These are phyloP conservation scores for Pomatostomus ruficeps DNA, from an alignment of 2,113 vertebrate genomes.

Conservation along the genomic window DNA sequence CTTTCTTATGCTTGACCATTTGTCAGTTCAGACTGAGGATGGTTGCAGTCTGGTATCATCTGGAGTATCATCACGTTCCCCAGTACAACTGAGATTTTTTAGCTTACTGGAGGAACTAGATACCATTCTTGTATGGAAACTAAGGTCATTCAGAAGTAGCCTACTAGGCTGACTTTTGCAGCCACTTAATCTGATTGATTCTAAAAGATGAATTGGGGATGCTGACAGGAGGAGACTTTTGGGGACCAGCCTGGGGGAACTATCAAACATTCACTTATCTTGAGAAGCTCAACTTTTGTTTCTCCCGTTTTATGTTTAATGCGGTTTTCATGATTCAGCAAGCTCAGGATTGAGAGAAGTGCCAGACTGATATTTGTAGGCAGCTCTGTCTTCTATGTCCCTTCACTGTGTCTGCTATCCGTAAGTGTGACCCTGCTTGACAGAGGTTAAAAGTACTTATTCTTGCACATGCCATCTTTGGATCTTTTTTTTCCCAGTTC, in stretches of 20 bases:
- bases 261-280: not conserved
- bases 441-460: not conserved
- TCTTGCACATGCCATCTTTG: not conserved
- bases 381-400: not conserved
- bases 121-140: not conserved
- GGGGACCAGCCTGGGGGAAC: not conserved
- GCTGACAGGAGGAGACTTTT: fast-evolving
- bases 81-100: not conserved
- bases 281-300: not conserved
- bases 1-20: not conserved
- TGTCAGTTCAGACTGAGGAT: not conserved
- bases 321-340: not conserved
- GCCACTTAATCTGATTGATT: not conserved
- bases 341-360: not conserved
- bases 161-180: not conserved
- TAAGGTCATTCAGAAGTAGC: not conserved
- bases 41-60: not conserved
- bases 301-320: not conserved
- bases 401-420: not conserved
- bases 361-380: not conserved
- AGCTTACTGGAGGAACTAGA: not conserved
- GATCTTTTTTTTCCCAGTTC: not conserved
- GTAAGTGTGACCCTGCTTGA: not conserved
- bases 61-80: not conserved
- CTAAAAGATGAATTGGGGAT: not conserved